These are phyloP conservation scores for Ivindomyrus marchei DNA, from an alignment of 2,113 vertebrate genomes.

Conservation along the genomic window DNA sequence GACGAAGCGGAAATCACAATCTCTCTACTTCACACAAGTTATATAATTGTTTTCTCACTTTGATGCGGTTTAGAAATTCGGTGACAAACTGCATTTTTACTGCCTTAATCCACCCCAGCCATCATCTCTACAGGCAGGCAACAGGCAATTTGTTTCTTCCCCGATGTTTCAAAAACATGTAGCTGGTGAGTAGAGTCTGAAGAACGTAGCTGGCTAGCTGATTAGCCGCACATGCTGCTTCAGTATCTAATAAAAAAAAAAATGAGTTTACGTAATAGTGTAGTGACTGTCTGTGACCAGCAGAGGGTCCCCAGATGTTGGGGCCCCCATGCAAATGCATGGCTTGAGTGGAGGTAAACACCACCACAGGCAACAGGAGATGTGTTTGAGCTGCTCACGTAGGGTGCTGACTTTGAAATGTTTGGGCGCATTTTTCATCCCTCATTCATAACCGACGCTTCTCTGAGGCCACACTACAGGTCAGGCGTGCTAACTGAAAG, in stretches of 20 bases:
- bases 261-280: not conserved
- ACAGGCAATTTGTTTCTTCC: not conserved
- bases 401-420: not conserved
- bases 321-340: not conserved
- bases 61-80: not conserved
- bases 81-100: slow-evolving; percentile 1
- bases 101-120: not conserved
- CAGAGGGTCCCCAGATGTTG: not conserved
- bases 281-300: not conserved
- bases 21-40: not conserved
- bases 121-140: not conserved
- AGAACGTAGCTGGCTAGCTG: not conserved
- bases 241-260: not conserved
- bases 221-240: not conserved
- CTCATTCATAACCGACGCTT: not conserved
- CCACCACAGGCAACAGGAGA: not conserved
- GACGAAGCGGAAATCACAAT: not conserved
- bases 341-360: not conserved
- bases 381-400: not conserved
- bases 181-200: not conserved
- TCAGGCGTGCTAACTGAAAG: not conserved
- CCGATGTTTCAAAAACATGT: not conserved
- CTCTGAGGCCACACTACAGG: not conserved
- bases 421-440: not conserved
- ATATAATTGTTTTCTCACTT: slow-evolving; percentile 1